Conservation (phyloP, 2,888 invertebrate genomes). For the Aphodius granarius region DNA sequence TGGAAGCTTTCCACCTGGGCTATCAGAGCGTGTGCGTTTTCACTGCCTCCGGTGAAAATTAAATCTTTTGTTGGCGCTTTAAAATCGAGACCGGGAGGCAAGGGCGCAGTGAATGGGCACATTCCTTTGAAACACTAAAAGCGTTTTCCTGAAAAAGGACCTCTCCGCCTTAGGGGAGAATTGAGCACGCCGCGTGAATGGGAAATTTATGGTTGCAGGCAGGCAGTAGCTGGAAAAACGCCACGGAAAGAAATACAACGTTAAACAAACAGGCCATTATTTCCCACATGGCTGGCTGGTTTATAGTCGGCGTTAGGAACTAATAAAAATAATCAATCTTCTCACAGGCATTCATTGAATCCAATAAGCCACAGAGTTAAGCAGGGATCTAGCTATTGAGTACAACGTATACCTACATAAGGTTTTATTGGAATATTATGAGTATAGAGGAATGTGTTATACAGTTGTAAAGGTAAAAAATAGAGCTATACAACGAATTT, state of each 20-base stretch:
- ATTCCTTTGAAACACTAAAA: conserved; percentile 9
- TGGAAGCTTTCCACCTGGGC: neutral
- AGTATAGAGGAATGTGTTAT: too few species aligned
- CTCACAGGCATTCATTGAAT: too few species aligned
- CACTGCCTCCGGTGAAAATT: neutral
- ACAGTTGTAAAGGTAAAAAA: too few species aligned
- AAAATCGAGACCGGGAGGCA: conserved; percentile 2
- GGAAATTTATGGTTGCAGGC: conserved; percentile 3
- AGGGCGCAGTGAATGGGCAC: neutral
- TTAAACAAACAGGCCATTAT: conserved; percentile 14
- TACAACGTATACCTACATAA: too few species aligned
- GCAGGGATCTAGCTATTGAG: too few species aligned
- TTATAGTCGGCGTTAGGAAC: conserved; percentile 1
- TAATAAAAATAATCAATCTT: conserved; percentile 11
- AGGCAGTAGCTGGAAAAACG: neutral
- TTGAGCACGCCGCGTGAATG: neutral
- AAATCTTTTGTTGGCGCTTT: conserved; percentile 2
- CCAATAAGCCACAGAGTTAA: too few species aligned
- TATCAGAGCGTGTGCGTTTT: neutral
- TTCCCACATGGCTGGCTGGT: neutral
- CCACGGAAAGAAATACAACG: conserved; percentile 11
- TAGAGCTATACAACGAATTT: too few species aligned
- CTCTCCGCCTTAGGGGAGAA: neutral
- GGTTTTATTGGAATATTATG: too few species aligned
- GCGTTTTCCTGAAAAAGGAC: conserved; percentile 1